A percentile compares a stretch with the other conserved stretches of the same genome.
Evolutionary conservation across 1,140 invertebrate genomes (phyloP).

Genomic region (Drosophila bipectinata): DNA sequence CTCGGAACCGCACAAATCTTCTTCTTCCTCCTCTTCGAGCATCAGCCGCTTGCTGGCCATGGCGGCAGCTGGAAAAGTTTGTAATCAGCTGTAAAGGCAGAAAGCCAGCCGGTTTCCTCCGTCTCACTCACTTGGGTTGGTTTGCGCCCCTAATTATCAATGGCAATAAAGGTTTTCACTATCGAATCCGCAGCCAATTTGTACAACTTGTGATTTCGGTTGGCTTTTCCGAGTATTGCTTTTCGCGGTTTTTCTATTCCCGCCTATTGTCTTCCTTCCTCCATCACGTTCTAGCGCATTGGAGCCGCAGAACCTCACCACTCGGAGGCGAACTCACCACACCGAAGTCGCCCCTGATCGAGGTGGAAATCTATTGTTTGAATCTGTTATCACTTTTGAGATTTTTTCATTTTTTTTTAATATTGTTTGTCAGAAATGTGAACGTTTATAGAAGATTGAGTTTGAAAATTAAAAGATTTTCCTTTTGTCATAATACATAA

Average conservation of each 20-base stretch:
- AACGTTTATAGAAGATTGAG: neutral
- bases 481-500: neutral
- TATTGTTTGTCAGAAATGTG: neutral
- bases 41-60: slow-evolving; percentile 52
- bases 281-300: slow-evolving; percentile 7
- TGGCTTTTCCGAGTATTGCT: slow-evolving; percentile 5
- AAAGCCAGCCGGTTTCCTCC: neutral
- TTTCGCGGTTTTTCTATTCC: slow-evolving; percentile 22
- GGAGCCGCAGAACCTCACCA: neutral
- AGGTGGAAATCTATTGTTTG: neutral
- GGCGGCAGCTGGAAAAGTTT: slow-evolving; percentile 13
- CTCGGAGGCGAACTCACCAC: slow-evolving; percentile 2
- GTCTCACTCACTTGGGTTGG: neutral
- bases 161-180: neutral
- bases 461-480: neutral
- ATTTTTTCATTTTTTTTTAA: neutral
- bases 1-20: neutral
- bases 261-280: slow-evolving; percentile 17
- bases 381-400: neutral
- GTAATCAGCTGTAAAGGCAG: slow-evolving; percentile 24
- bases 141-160: neutral
- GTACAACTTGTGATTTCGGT: neutral
- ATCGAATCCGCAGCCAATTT: neutral
- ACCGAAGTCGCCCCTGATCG: neutral
- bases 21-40: slow-evolving; percentile 18